Percentiles rank a stretch among this genome's conserved stretches.
Conservation (phyloP, 2,888 invertebrate species). For the Leuctra nigra region DNA sequence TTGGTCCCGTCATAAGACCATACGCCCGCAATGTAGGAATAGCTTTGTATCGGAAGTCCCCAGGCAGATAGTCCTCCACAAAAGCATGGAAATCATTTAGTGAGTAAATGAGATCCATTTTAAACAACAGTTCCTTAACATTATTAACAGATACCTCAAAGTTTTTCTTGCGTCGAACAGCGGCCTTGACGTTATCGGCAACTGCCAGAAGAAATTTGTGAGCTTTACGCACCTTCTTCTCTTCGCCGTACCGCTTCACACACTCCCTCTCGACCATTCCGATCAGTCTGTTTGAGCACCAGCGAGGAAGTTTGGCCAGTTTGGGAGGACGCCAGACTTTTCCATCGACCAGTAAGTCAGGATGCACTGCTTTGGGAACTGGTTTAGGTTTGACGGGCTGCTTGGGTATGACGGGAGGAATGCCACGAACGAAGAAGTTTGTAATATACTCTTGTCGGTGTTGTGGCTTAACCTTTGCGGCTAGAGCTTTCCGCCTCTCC, state of each 20-base stretch:
- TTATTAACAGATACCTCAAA: not conserved
- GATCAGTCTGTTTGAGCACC: not conserved
- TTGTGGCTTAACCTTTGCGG: not conserved
- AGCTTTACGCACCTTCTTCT: not conserved
- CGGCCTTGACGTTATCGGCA: not conserved
- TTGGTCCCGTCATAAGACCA: not conserved
- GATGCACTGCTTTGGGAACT: not conserved
- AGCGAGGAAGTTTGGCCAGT: not conserved
- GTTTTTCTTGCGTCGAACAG: not conserved
- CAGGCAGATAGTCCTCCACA: not conserved
- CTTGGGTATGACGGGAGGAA: not conserved
- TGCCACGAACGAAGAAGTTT: not conserved
- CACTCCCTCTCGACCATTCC: not conserved
- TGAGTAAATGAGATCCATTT: not conserved
- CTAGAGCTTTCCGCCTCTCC: not conserved
- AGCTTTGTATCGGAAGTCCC: not conserved
- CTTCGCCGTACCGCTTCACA: not conserved
- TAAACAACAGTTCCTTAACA: not conserved
- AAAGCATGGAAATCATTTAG: not conserved
- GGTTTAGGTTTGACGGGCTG: not conserved
- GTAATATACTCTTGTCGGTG: not conserved
- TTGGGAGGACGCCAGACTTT: not conserved
- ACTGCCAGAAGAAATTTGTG: not conserved
- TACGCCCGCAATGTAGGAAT: not conserved
- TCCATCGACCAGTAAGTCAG: not conserved